Evolutionary conservation across 2,113 vertebrate genomes (phyloP), one percentile per base, ranked within the genome.

Genomic region (Onychostoma macrolepis): DNA sequence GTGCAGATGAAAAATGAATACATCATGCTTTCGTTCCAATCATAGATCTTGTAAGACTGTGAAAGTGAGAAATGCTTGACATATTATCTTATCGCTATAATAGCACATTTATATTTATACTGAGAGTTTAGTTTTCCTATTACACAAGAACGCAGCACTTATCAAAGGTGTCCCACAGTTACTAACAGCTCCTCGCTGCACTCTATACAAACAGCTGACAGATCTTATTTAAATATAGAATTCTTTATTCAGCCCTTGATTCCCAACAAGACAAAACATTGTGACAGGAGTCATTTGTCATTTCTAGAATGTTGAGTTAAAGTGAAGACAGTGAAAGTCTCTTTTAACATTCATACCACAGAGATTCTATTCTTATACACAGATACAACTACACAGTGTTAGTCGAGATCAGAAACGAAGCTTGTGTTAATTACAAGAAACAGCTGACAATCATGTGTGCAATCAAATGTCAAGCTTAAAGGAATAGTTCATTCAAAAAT

Each of bases 321-420:
- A 89, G 84, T 87, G 86, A 90, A 81, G 79, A 86, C 56, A 86
- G 88, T 87, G 80, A 87, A 76, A 83, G 67, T 45, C 63, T 89
- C 48, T 74, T 67, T 58, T 26, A 67, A 84, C 80, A 86, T 75
- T 86, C 58, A 88, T 80, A 86, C 38, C 24, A 79, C 63, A 85
- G 82, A 67, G 9, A 80, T 63, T 50, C 48, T 69, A 86, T 48
- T 78, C 28, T 26, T 53, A 78, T 36, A 48, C 4, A 81, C 26
- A 63, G n/a, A 56, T 41, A 21, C 21, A 36, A 13, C 86, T 87
- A 67, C 41, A 83, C 28, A n/a, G 48, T 21, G 84, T 88, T 89
- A 89, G 75, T 83, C 67, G 3, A 84, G 41, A 76, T 82, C 33
- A 77, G 24, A 83, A 63, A 28, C 12, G 56, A 83, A 84, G 81